A percentile compares a stretch with the other conserved stretches of the same genome.
Conservation (phyloP, 2,888 invertebrate species). For the Epinotia bilunana region DNA sequence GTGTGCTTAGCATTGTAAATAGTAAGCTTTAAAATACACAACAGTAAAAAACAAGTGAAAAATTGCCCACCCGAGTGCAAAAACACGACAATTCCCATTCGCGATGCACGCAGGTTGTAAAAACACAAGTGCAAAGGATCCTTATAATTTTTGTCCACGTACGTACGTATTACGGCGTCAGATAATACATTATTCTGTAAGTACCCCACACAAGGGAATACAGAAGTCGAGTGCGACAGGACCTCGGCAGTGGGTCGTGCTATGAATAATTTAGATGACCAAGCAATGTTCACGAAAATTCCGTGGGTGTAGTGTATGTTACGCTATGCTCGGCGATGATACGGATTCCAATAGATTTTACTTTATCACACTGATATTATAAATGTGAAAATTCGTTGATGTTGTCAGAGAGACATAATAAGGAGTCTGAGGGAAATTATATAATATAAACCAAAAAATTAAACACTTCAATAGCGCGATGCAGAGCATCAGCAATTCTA, state of each 20-base stretch:
- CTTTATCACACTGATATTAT: too few relatives aligned
- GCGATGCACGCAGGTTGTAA: slow-evolving; percentile 24
- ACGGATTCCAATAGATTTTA: slow-evolving; percentile 1
- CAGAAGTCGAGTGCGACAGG: slow-evolving; percentile 62
- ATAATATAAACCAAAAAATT: too few relatives aligned
- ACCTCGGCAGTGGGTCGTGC: slow-evolving; percentile 56
- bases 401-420: too few relatives aligned
- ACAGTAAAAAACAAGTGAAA: background rate
- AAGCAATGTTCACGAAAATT: slow-evolving; percentile 54
- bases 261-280: slow-evolving; percentile 64
- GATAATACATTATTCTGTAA: slow-evolving; percentile 69
- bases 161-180: slow-evolving; percentile 49
- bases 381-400: too few relatives aligned
- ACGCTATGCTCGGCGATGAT: slow-evolving; percentile 9
- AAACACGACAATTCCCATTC: slow-evolving; percentile 27
- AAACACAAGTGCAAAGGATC: slow-evolving; percentile 33
- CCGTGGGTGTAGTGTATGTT: slow-evolving; percentile 26
- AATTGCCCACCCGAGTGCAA: background rate
- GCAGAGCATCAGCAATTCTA: too few relatives aligned
- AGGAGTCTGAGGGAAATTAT: too few relatives aligned
- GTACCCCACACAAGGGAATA: slow-evolving; percentile 63
- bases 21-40: background rate
- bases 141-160: slow-evolving; percentile 53
- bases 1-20: background rate
- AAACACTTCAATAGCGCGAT: too few relatives aligned